Evolutionary conservation across 2,888 invertebrate genomes (phyloP), one percentile per base, ranked within the genome.

Genomic region (Phanerotoma sp.): DNA sequence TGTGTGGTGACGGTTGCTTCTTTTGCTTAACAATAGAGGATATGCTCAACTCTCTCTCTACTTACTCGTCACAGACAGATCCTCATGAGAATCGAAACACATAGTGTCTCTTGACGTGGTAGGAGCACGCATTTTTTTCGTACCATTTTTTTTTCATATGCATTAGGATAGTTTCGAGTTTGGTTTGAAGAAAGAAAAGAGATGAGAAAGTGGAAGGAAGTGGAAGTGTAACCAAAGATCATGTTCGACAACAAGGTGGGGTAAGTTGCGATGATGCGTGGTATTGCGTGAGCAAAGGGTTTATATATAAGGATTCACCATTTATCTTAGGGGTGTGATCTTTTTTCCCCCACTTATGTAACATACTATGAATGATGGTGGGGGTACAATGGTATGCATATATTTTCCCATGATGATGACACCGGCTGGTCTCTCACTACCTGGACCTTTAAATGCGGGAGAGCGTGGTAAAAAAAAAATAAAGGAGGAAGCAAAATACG

Each of bases 371-470:
- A 38, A 13, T 21, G 15, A 16, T 3, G 37, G 35, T n/a, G 62
- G 73, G 73, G 73, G 73, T 72, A 75, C 76, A 75, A 76, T 75
- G 71, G 70, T 76, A 76, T 77, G 75, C 77, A 77, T 77, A 75
- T 62, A 74, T 68, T 76, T 77, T 77, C 77, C 77, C 77, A 77
- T 74, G 74, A 75, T 75, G 76, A 76, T 76, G 76, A 77, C 75
- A 77, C 76, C 72, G 70, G 62, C 61, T 67, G 68, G 67, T 58
- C 62, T 63, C 64, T 75, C 63, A 63, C 65, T 76, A 76, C 77
- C 76, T 75, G 75, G 72, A 74, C 73, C 72, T 74, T 73, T 72
- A 74, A 75, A 73, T 65, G 69, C 64, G 61, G 60, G 60, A 48
- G 54, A 62, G 60, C 62, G 58, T 58, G 62, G 62, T 64, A 62